phyloP scores from a whole-genome alignment of 2,888 invertebrate species.

The Tachina grossa region DNA sequence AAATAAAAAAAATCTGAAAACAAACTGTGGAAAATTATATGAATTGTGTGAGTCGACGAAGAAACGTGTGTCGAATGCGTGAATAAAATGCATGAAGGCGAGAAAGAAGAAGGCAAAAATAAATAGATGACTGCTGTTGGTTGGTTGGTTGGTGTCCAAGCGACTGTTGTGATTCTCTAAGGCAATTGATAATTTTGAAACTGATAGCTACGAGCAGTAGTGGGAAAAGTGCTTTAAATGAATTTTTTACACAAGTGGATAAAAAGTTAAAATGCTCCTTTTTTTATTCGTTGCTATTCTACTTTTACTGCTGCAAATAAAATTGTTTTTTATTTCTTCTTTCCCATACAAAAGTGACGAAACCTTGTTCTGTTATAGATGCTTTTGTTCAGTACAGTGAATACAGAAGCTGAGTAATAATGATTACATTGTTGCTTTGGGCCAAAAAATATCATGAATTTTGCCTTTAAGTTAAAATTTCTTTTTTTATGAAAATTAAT shows the following conservation, averaged over 20 bases:
- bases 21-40: conserved; percentile 46
- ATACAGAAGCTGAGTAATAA: no score
- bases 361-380: no score
- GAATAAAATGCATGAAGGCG: not conserved
- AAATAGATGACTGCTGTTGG: not conserved
- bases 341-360: no score
- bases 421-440: no score
- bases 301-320: no score
- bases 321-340: no score
- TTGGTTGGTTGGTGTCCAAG: conserved; percentile 9
- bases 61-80: not conserved
- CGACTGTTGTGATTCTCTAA: conserved; percentile 19
- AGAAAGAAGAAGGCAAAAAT: not conserved
- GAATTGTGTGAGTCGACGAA: conserved; percentile 8
- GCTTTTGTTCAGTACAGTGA: no score
- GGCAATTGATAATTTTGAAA: conserved; percentile 12
- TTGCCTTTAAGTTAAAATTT: no score
- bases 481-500: not conserved
- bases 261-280: not conserved
- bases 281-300: not conserved
- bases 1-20: conserved; percentile 42
- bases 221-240: not conserved
- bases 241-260: not conserved
- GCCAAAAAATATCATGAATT: no score
- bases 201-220: not conserved